These are phyloP conservation scores for Synergus itoensis DNA, from an alignment of 2,888 invertebrate genomes.

Conservation along the genomic window DNA sequence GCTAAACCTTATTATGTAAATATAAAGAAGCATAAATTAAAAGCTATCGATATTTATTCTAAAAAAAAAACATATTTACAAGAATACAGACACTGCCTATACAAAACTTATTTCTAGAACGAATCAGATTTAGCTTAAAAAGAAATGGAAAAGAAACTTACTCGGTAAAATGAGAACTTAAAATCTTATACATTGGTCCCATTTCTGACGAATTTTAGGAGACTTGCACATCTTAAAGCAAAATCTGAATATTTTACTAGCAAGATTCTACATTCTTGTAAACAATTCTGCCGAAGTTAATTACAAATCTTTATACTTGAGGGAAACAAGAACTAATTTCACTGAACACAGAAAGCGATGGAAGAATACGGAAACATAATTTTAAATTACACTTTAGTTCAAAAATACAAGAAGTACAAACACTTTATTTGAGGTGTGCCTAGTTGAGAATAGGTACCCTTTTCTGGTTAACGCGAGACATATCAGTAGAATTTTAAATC, in stretches of 20 bases:
- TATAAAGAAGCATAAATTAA: constrained; percentile 53
- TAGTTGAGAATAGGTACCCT: neutral
- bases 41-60: constrained; percentile 54
- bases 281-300: constrained; percentile 17
- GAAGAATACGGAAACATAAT: constrained; percentile 14
- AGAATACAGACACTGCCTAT: constrained; percentile 60
- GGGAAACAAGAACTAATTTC: constrained; percentile 14
- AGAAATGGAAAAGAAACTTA: constrained; percentile 54
- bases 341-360: constrained; percentile 26
- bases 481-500: neutral
- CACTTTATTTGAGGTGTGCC: neutral
- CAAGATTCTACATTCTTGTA: constrained; percentile 18
- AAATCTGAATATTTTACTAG: constrained; percentile 43
- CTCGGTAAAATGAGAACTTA: constrained; percentile 54
- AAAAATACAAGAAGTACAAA: neutral
- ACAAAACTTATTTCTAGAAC: constrained; percentile 57
- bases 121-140: constrained; percentile 54
- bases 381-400: neutral
- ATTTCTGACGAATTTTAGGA: constrained; percentile 52
- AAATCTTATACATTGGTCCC: constrained; percentile 66
- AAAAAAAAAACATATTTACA: constrained; percentile 64
- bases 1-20: neutral
- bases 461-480: neutral
- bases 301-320: constrained; percentile 24
- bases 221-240: constrained; percentile 62